Conservation (phyloP, 2,888 invertebrate species). For the Drosophila recens region DNA sequence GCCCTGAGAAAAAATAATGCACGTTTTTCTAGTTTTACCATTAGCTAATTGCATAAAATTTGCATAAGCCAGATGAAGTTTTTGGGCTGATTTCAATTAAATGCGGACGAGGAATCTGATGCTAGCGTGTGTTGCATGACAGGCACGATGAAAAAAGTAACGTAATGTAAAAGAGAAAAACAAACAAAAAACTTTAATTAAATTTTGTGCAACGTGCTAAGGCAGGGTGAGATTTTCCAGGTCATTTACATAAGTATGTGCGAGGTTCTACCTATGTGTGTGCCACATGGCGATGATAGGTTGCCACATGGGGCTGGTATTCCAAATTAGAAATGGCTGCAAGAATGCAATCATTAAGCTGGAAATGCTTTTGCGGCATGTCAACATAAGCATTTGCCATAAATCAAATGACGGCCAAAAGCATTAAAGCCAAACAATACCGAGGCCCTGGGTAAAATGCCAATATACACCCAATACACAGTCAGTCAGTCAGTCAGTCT, state of each 20-base stretch:
- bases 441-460: conserved; percentile 28
- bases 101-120: conserved; percentile 23
- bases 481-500: conserved; percentile 10
- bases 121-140: conserved; percentile 56
- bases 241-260: conserved; percentile 54
- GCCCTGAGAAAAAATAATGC: conserved; percentile 32
- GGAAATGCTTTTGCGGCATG: conserved; percentile 68
- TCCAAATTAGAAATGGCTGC: conserved; percentile 52
- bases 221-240: conserved; percentile 55
- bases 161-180: background rate
- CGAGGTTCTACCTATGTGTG: conserved; percentile 7
- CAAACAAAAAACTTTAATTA: conserved; percentile 42
- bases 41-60: conserved; percentile 67
- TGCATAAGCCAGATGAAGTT: conserved; percentile 59
- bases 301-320: conserved; percentile 43
- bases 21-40: conserved; percentile 50
- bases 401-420: conserved; percentile 69
- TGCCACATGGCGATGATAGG: conserved; percentile 21
- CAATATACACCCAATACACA: conserved; percentile 34
- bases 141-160: conserved; percentile 18
- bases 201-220: conserved; percentile 32
- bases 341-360: conserved; percentile 68
- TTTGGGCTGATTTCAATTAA: conserved; percentile 52
- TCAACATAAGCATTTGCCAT: conserved; percentile 75
- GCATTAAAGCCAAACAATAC: conserved; percentile 44